Evolutionary conservation across 1,140 invertebrate genomes (phyloP).

Genomic region (Anagrus nilaparvatae): DNA sequence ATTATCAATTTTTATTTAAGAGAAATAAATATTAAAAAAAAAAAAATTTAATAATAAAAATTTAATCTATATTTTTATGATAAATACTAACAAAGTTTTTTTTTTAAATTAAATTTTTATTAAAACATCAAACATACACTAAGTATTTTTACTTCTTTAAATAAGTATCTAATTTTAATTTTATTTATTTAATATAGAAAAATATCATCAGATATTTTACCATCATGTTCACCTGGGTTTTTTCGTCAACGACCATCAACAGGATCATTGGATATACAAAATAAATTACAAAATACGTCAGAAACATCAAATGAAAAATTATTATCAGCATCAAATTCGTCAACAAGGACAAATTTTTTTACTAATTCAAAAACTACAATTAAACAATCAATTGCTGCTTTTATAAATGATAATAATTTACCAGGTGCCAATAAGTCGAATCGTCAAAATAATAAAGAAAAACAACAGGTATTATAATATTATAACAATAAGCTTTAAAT

Average conservation of each 20-base stretch:
- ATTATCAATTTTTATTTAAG: too few relatives aligned
- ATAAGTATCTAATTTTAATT: too few relatives aligned
- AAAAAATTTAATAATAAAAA: too few relatives aligned
- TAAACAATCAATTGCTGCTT: slow-evolving; percentile 7
- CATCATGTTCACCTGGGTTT: slow-evolving; percentile 52
- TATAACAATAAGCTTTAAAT: too few relatives aligned
- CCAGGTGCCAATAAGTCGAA: neutral
- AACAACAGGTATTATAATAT: too few relatives aligned
- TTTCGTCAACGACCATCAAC: slow-evolving; percentile 56
- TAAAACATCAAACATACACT: neutral
- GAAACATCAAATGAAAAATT: neutral
- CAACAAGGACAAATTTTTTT: neutral
- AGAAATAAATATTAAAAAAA: too few relatives aligned
- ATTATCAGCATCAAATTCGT: neutral
- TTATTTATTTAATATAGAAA: slow-evolving; percentile 37
- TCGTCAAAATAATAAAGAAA: too few relatives aligned
- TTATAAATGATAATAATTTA: slow-evolving; percentile 7
- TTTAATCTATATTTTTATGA: too few relatives aligned
- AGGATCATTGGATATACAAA: too few relatives aligned
- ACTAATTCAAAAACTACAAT: slow-evolving; percentile 6
- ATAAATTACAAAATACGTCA: too few relatives aligned
- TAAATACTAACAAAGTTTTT: neutral
- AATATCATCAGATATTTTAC: slow-evolving; percentile 51
- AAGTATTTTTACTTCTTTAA: too few relatives aligned
- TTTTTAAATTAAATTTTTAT: neutral